Conservation (phyloP, 1,140 invertebrate species). For the Drosophila parvula region DNA sequence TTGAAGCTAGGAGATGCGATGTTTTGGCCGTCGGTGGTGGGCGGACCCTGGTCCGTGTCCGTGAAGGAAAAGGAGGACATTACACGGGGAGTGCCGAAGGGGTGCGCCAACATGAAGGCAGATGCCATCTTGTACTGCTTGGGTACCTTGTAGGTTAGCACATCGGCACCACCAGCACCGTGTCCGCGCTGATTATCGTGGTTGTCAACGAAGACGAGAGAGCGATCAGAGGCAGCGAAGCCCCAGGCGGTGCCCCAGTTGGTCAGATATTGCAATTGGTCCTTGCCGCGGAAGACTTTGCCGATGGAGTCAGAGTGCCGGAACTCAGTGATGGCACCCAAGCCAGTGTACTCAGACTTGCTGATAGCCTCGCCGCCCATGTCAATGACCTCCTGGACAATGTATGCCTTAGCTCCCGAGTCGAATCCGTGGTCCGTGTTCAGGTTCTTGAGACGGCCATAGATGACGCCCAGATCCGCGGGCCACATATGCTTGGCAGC, state of each 20-base stretch:
- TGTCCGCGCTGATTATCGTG: slow-evolving; percentile 89
- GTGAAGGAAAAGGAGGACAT: slow-evolving; percentile 90
- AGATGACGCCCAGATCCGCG: slow-evolving; percentile 85
- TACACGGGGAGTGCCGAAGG: slow-evolving; percentile 89
- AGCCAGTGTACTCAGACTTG: slow-evolving; percentile 86
- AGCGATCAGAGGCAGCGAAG: slow-evolving; percentile 84
- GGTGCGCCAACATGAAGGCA: slow-evolving; percentile 92
- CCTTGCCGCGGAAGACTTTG: slow-evolving; percentile 86
- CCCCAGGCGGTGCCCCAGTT: slow-evolving; percentile 86
- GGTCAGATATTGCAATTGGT: slow-evolving; percentile 85
- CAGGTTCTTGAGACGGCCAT: slow-evolving; percentile 85
- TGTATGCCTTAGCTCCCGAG: slow-evolving; percentile 86
- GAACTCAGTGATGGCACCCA: slow-evolving; percentile 92
- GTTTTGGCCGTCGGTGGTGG: slow-evolving; percentile 68
- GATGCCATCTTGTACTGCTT: slow-evolving; percentile 90
- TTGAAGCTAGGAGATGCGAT: slow-evolving; percentile 86
- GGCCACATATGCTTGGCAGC: slow-evolving; percentile 93
- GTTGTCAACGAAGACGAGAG: slow-evolving; percentile 87
- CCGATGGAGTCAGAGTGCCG: slow-evolving; percentile 86
- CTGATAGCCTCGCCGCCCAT: slow-evolving; percentile 85
- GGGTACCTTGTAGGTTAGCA: slow-evolving; percentile 87
- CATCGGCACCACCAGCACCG: slow-evolving; percentile 83
- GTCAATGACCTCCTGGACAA: slow-evolving; percentile 94
- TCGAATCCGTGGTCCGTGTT: slow-evolving; percentile 87
- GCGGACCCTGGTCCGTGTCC: slow-evolving; percentile 85